Conservation (phyloP, 1,140 invertebrate species). For the Sinella curviseta region DNA sequence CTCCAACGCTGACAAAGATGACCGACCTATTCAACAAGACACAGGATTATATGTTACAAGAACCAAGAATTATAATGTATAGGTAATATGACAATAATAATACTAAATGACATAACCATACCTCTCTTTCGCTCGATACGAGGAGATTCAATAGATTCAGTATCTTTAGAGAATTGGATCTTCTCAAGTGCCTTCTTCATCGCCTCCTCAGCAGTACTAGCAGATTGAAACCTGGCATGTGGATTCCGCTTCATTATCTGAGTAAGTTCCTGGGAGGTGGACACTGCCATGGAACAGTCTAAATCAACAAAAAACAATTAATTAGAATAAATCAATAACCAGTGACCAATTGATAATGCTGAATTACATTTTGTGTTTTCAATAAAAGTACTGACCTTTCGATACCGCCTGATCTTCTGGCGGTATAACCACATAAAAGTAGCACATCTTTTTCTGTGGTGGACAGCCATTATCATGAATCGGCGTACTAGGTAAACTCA, state of each 20-base stretch:
- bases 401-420: not conserved
- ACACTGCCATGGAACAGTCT: not conserved
- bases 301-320: not conserved
- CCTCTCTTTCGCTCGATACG: not conserved
- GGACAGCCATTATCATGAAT: not conserved
- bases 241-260: not conserved
- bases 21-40: not conserved
- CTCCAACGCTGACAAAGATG: not conserved
- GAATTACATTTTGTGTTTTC: not conserved
- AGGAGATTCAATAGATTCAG: not conserved
- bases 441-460: not conserved
- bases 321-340: too few relatives aligned
- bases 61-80: not conserved
- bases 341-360: too few relatives aligned
- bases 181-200: not conserved
- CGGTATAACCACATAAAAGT: slow-evolving; percentile 3
- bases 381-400: not conserved
- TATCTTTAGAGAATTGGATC: not conserved
- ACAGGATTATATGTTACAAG: too few relatives aligned
- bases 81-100: not conserved
- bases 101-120: not conserved
- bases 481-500: not conserved
- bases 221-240: not conserved
- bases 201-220: not conserved
- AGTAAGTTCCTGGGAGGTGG: not conserved